A percentile compares a stretch with the other conserved stretches of the same genome.
phyloP scores from a whole-genome alignment of 2,113 vertebrate species.

The Lepisosteus osseus region DNA sequence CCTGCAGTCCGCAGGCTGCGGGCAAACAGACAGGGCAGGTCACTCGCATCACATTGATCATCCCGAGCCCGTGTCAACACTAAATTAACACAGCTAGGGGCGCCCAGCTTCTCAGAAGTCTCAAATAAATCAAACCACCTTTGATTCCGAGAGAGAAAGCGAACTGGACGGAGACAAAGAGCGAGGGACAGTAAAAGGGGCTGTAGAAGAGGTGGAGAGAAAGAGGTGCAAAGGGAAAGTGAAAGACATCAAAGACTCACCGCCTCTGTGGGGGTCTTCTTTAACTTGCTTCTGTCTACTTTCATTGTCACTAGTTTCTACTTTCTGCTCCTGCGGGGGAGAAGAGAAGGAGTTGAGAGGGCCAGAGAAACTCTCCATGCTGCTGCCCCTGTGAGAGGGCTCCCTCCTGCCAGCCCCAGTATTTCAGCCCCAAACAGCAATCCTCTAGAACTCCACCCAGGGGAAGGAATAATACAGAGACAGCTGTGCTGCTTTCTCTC shows the following conservation, averaged over 20 bases:
- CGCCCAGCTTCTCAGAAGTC: too few relatives aligned
- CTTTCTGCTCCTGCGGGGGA: slow-evolving; percentile 60
- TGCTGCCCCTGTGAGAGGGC: too few relatives aligned
- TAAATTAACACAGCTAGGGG: too few relatives aligned
- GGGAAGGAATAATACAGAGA: too few relatives aligned
- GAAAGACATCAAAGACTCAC: slow-evolving; percentile 61
- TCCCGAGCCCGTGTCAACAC: too few relatives aligned
- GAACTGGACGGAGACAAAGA: not conserved
- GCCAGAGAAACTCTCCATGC: too few relatives aligned
- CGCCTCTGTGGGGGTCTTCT: slow-evolving; percentile 94
- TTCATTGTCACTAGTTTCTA: slow-evolving; percentile 82
- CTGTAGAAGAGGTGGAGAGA: not conserved
- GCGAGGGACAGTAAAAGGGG: not conserved
- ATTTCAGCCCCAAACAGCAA: too few relatives aligned
- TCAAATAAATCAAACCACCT: too few relatives aligned
- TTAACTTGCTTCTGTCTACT: slow-evolving; percentile 93
- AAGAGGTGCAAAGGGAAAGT: not conserved
- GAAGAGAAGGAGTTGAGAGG: slow-evolving; percentile 3
- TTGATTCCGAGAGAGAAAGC: not conserved
- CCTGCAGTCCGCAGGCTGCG: slow-evolving; percentile 89
- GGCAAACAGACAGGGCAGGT: slow-evolving; percentile 4
- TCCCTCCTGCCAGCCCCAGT: too few relatives aligned
- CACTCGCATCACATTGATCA: not conserved
- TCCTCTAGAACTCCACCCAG: too few relatives aligned
- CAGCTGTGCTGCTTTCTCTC: too few relatives aligned